Evolutionary conservation across 2,888 invertebrate genomes (phyloP).

Genomic region (Eupithecia dodoneata): DNA sequence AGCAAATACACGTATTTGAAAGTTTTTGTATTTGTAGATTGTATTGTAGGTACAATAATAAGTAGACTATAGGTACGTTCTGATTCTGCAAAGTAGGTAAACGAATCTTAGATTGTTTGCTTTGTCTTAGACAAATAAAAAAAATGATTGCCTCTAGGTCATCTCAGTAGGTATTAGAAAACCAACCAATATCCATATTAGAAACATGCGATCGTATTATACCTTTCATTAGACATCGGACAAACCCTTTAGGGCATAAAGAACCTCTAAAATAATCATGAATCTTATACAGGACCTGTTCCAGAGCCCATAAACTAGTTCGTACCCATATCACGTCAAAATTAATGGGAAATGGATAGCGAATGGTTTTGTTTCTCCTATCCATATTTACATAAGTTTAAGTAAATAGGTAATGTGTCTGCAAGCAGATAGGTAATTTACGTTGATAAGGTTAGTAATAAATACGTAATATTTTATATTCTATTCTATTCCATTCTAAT

Average conservation of each 20-base stretch:
- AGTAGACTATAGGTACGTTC: slow-evolving; percentile 54
- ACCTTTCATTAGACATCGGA: neutral
- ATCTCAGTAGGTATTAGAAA: neutral
- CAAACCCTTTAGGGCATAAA: neutral
- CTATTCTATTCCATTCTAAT: too few species aligned
- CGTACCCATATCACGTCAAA: slow-evolving; percentile 30
- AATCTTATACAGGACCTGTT: slow-evolving; percentile 24
- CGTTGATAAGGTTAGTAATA: neutral
- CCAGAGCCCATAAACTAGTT: slow-evolving; percentile 26
- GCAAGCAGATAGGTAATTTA: neutral
- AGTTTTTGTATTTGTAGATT: slow-evolving; percentile 83
- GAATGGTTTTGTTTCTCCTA: slow-evolving; percentile 9
- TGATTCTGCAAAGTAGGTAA: slow-evolving; percentile 51
- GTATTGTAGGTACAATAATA: slow-evolving; percentile 72
- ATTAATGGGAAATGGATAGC: slow-evolving; percentile 23
- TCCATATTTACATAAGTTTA: slow-evolving; percentile 1
- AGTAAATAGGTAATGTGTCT: neutral
- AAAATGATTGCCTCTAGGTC: neutral
- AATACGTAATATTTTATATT: too few species aligned
- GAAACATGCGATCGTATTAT: neutral
- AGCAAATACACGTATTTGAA: slow-evolving; percentile 84
- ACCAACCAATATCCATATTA: neutral
- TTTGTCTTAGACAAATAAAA: neutral
- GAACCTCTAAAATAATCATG: slow-evolving; percentile 22
- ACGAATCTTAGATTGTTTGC: slow-evolving; percentile 32